Base-by-base conservation (phyloP, 2,888 invertebrate species). In the Bembecia ichneumoniformis region DNA sequence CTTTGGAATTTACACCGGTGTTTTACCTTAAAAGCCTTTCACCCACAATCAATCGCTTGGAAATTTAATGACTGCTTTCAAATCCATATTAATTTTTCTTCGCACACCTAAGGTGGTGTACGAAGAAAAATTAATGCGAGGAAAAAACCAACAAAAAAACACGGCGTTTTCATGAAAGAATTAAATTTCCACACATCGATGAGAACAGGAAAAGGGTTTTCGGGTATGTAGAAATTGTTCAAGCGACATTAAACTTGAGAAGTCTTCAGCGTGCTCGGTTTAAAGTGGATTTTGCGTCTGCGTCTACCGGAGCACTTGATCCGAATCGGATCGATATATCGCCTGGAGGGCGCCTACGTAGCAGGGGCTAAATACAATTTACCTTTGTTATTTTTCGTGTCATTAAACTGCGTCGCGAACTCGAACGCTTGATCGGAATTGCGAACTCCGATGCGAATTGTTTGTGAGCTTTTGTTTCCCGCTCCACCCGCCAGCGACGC, bases 341-440 rank as follows among this genome's bases (percentile, higher is more conserved):
- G 67, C 68, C 68, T 62, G 61, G 67, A 68, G 77, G 74, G 73
- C 72, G 77, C 78, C 77, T 77, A 77, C 77, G 72, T 77, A 76
- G 69, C 68, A 71, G 73, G 66, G 75, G 77, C 79, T 84, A 82
- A 86, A 86, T 86, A 86, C 86, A 87, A 87, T 87, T 87, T 86
- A 84, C 87, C 86, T 86, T 84, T 86, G 87, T 87, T 87, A 87
- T 87, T 87, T 87, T 86, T 87, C 87, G 86, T 86, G 82, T 87
- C 87, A 87, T 87, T 87, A 84, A 87, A 86, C 83, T 84, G 82
- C 82, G 84, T 83, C 77, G 83, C 82, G 83, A 84, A 84, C 82
- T 77, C 77, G 75, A 82, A 81, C 78, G 80, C 78, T 81, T 70
- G 82, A 83, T 82, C 82, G 82, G 82, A 74, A 82, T 79, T 82